Percentiles rank a stretch among this genome's conserved stretches.
Conservation (phyloP, 2,113 vertebrate genomes). For the Periophthalmodon schlosseri region DNA sequence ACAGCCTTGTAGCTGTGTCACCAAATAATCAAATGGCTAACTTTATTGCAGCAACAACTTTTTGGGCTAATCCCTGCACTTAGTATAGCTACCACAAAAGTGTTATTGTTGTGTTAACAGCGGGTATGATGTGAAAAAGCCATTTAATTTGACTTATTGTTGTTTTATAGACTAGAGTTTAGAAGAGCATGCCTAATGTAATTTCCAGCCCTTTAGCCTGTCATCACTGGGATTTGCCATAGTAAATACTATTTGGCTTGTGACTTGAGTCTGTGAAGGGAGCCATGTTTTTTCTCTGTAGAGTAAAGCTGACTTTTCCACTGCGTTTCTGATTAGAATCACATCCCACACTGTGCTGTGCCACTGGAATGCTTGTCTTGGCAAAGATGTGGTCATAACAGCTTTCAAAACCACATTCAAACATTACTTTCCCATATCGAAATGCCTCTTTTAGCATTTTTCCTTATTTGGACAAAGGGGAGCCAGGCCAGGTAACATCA, state of each 20-base stretch:
- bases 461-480: slow-evolving; percentile 75
- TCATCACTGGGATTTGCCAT: slow-evolving; percentile 1
- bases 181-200: background rate
- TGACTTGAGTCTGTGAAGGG: slow-evolving; percentile 17
- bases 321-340: slow-evolving; percentile 68
- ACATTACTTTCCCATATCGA: slow-evolving; percentile 54
- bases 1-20: background rate
- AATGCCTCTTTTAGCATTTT: slow-evolving; percentile 46
- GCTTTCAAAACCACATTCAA: slow-evolving; percentile 66
- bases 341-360: slow-evolving; percentile 60
- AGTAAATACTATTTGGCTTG: slow-evolving; percentile 14
- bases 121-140: slow-evolving; percentile 6
- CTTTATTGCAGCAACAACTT: background rate
- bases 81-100: no score
- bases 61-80: no score
- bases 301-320: slow-evolving; percentile 61
- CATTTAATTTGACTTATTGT: background rate
- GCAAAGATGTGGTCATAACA: slow-evolving; percentile 56
- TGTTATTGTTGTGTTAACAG: background rate
- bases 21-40: background rate
- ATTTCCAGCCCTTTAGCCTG: background rate
- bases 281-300: slow-evolving; percentile 22
- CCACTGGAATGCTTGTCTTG: slow-evolving; percentile 76
- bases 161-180: slow-evolving; percentile 1
- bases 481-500: slow-evolving; percentile 52